Evolutionary conservation across 1,140 invertebrate species (phyloP).

Genomic region (Octopus sinensis): DNA sequence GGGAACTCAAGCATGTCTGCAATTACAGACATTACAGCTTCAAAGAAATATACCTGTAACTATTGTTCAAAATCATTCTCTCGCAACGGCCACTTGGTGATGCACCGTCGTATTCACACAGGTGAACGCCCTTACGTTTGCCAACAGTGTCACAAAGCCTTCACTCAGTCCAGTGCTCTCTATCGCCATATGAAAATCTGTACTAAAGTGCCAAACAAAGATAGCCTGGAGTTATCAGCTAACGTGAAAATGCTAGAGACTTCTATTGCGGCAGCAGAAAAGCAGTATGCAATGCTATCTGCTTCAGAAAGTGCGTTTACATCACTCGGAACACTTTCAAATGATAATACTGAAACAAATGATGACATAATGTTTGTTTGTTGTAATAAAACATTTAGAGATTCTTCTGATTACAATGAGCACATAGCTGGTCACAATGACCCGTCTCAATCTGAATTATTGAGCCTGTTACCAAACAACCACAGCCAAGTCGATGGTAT

Average conservation of each 20-base stretch:
- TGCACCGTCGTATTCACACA: slow-evolving; percentile 18
- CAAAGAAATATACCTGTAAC: neutral
- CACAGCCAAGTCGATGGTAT: too few relatives aligned
- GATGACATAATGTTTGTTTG: slow-evolving; percentile 7
- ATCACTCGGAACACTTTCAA: neutral
- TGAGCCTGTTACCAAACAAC: too few relatives aligned
- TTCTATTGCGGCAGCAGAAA: neutral
- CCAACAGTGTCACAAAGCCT: neutral
- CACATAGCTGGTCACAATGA: neutral
- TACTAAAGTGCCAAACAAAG: neutral
- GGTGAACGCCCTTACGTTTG: slow-evolving; percentile 14
- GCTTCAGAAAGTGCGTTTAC: neutral
- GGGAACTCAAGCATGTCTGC: too few relatives aligned
- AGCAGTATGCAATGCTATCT: neutral
- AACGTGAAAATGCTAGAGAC: neutral
- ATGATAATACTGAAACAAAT: neutral
- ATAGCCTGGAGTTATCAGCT: neutral
- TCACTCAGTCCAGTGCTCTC: neutral
- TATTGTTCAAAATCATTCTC: neutral
- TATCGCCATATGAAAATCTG: slow-evolving; percentile 8
- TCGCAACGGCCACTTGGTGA: neutral
- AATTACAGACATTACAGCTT: too few relatives aligned
- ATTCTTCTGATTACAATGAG: neutral
- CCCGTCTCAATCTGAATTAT: too few relatives aligned
- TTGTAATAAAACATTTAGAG: neutral